These are phyloP conservation scores for Stenoptilia bipunctidactyla DNA, from an alignment of 2,888 invertebrate species.

Conservation along the genomic window DNA sequence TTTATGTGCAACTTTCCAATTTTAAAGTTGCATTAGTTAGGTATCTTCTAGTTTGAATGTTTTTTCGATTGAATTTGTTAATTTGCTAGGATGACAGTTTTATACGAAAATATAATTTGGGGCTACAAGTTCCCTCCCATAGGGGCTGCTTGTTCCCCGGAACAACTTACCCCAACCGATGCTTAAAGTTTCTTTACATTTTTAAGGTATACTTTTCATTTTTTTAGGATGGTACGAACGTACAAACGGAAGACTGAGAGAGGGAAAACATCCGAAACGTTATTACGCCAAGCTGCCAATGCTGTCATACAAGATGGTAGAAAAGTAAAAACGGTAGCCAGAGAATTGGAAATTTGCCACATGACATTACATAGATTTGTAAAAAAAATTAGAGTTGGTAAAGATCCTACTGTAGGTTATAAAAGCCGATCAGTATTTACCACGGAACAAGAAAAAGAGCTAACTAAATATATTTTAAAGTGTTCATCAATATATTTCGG, in stretches of 20 bases:
- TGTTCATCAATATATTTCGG: slow-evolving; percentile 14
- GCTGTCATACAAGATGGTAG: slow-evolving; percentile 14
- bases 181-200: neutral
- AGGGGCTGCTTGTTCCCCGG: slow-evolving; percentile 3
- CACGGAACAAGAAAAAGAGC: slow-evolving; percentile 5
- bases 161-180: slow-evolving; percentile 5
- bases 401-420: slow-evolving; percentile 8
- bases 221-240: neutral
- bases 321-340: slow-evolving; percentile 14
- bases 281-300: slow-evolving; percentile 11
- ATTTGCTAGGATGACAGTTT: neutral
- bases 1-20: neutral
- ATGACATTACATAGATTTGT: slow-evolving; percentile 12
- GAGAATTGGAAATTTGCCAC: slow-evolving; percentile 13
- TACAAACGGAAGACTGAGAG: slow-evolving; percentile 4
- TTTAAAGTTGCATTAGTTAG: neutral
- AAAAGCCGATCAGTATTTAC: slow-evolving; percentile 7
- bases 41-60: neutral
- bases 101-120: neutral
- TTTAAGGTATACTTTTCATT: neutral
- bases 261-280: slow-evolving; percentile 9
- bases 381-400: slow-evolving; percentile 6
- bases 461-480: slow-evolving; percentile 9
- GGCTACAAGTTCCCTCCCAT: neutral
- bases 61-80: neutral